A percentile compares a stretch with the other conserved stretches of the same genome.
Conservation (phyloP, 2,113 vertebrate species). For the Oceanites oceanicus region DNA sequence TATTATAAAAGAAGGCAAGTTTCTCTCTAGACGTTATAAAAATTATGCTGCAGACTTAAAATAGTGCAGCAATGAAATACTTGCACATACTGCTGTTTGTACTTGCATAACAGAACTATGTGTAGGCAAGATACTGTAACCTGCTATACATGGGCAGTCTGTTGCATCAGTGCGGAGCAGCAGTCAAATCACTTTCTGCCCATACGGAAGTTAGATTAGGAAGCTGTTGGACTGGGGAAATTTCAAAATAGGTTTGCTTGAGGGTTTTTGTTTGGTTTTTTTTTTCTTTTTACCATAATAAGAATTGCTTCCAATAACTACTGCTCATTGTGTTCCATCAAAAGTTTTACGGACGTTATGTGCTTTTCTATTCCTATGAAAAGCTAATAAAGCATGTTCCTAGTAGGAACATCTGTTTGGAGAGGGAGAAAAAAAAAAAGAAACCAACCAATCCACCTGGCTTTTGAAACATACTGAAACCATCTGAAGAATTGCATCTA, state of each 20-base stretch:
- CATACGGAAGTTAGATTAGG: neutral
- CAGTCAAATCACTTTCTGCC: neutral
- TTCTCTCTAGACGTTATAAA: neutral
- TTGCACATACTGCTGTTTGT: neutral
- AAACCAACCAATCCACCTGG: neutral
- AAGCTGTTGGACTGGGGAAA: neutral
- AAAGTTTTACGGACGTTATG: neutral
- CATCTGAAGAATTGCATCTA: neutral
- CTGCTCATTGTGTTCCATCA: neutral
- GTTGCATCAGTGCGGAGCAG: neutral
- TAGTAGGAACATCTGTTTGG: slow-evolving; percentile 1
- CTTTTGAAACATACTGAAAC: neutral
- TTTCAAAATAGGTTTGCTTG: neutral
- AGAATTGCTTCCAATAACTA: neutral
- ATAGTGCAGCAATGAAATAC: neutral
- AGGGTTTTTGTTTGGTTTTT: neutral
- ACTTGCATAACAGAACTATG: neutral
- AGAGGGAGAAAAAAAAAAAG: neutral
- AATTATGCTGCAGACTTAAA: neutral
- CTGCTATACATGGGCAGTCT: accelerated
- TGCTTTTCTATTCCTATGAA: neutral
- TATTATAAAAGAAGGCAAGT: neutral
- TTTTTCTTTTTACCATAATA: neutral
- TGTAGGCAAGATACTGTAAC: too few relatives aligned
- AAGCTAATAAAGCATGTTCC: neutral